A percentile compares a stretch with the other conserved stretches of the same genome.
These are phyloP conservation scores for Lucilia cuprina DNA, from an alignment of 1,140 invertebrate species.

Conservation along the genomic window DNA sequence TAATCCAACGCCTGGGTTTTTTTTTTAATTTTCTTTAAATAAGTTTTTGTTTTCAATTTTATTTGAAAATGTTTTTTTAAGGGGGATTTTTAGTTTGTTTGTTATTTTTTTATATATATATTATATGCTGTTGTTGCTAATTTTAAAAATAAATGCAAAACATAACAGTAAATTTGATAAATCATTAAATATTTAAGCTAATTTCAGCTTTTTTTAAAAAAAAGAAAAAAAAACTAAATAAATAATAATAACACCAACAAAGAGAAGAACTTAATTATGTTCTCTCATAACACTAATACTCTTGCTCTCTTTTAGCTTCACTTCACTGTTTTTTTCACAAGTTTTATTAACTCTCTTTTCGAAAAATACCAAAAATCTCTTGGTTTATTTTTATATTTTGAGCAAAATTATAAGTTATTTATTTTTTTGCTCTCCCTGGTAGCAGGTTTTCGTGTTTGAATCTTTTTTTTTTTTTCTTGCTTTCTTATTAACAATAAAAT, in stretches of 20 bases:
- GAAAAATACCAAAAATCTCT: neutral
- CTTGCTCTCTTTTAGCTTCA: neutral
- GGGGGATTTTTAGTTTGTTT: neutral
- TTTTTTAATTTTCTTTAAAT: neutral
- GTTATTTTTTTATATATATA: neutral
- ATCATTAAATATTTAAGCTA: neutral
- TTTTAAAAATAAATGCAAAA: conserved; percentile 19
- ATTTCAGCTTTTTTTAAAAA: neutral
- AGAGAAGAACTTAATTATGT: too few species aligned
- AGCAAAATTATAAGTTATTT: neutral
- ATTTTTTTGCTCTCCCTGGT: neutral
- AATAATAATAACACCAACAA: neutral
- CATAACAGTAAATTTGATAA: conserved; percentile 23
- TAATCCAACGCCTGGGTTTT: neutral
- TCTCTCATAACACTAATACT: neutral
- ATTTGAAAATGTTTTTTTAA: neutral
- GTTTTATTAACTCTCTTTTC: neutral
- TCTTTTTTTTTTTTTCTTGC: neutral
- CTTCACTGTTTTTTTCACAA: neutral
- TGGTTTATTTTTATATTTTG: neutral
- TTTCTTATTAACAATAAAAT: neutral
- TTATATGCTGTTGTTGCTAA: conserved; percentile 23
- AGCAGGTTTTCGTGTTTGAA: neutral
- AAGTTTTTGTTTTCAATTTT: neutral
- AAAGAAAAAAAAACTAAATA: neutral